phyloP scores from a whole-genome alignment of 2,888 invertebrate species.

The Campoletis raptor region DNA sequence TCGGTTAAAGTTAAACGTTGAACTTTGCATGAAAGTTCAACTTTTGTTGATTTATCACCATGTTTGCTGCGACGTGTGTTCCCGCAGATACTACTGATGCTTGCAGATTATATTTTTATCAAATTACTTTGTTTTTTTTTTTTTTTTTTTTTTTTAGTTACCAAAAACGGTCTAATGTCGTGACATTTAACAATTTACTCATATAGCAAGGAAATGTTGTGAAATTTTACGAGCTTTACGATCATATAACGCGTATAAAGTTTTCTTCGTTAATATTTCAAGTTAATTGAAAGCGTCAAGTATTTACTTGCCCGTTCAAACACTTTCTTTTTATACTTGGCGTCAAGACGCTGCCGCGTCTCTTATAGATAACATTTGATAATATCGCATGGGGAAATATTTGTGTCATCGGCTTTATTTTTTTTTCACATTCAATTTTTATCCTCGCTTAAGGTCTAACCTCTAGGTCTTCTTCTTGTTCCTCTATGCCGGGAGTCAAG shows the following conservation, averaged over 20 bases:
- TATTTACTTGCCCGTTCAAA: no score
- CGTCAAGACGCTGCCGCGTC: no score
- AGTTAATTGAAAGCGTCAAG: background rate
- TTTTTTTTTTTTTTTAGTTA: background rate
- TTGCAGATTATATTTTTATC: background rate
- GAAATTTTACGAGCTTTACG: background rate
- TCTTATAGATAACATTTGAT: background rate
- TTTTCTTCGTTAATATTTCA: background rate
- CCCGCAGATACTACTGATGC: background rate
- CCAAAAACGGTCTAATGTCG: background rate
- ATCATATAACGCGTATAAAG: background rate
- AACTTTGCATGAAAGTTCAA: background rate
- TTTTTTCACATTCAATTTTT: background rate
- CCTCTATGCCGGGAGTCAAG: background rate
- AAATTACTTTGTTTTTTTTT: no score
- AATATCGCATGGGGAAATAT: no score
- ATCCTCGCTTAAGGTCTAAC: background rate
- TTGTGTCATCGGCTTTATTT: background rate
- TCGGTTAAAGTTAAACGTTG: conserved; percentile 14
- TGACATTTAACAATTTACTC: no score
- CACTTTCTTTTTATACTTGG: no score
- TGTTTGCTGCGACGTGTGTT: conserved; percentile 2
- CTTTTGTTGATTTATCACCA: conserved; percentile 7
- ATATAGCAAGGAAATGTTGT: background rate
- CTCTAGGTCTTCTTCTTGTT: background rate